Percentiles rank a stretch among this genome's conserved stretches.
These are phyloP conservation scores for Salvator merianae DNA, from an alignment of 2,113 vertebrate genomes.

Conservation along the genomic window DNA sequence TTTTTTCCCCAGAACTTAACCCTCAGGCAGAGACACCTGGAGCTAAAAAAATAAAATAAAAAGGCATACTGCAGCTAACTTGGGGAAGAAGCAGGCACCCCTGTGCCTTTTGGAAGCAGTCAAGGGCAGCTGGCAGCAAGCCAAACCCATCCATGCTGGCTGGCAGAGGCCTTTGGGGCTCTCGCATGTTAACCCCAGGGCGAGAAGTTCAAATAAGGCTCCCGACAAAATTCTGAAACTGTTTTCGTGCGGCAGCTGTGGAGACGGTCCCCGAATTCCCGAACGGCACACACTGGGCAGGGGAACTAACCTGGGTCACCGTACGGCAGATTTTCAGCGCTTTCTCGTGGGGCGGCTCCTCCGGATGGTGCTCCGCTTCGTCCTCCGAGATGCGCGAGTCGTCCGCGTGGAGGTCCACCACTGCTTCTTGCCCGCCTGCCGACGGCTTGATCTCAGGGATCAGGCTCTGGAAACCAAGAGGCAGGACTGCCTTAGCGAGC, in stretches of 20 bases:
- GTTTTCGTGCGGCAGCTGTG: neutral
- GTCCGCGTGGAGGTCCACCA: slow-evolving; percentile 90
- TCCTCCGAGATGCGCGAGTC: slow-evolving; percentile 88
- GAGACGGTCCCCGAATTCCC: too few species aligned
- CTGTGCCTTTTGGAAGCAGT: too few species aligned
- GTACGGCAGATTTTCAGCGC: slow-evolving; percentile 91
- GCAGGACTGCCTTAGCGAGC: neutral
- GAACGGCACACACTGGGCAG: too few species aligned
- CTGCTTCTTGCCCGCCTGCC: slow-evolving; percentile 82
- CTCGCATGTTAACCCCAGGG: too few species aligned
- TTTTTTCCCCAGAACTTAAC: too few species aligned
- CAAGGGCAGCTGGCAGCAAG: too few species aligned
- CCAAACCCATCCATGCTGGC: too few species aligned
- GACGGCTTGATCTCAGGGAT: slow-evolving; percentile 90
- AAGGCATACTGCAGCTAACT: too few species aligned
- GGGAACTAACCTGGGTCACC: slow-evolving; percentile 83
- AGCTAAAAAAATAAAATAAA: too few species aligned
- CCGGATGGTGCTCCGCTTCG: slow-evolving; percentile 79
- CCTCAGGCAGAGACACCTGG: too few species aligned
- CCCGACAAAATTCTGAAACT: neutral
- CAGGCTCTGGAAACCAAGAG: slow-evolving; percentile 68
- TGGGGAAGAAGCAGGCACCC: too few species aligned
- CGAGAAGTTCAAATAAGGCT: neutral
- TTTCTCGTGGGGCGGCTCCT: slow-evolving; percentile 78
- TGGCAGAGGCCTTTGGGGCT: too few species aligned